Evolutionary conservation across 1,140 invertebrate species (phyloP).

Genomic region (Drepana arcuata): DNA sequence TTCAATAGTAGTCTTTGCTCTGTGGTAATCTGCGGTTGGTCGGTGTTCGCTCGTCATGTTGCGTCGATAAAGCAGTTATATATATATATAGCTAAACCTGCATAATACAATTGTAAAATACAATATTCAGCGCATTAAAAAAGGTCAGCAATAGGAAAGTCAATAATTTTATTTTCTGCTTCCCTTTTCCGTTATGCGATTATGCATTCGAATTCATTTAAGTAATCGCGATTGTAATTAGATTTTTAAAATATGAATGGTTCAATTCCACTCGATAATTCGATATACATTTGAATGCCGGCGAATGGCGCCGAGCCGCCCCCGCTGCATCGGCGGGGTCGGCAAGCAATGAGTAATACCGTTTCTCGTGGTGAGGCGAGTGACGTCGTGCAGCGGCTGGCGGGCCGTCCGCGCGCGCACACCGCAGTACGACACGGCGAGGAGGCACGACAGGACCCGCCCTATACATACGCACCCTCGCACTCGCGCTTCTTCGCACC

Average conservation of each 20-base stretch:
- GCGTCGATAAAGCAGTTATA: too few species aligned
- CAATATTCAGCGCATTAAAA: slow-evolving; percentile 11
- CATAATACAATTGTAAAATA: too few species aligned
- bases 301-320: slow-evolving; percentile 16
- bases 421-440: slow-evolving; percentile 41
- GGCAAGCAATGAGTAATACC: slow-evolving; percentile 65
- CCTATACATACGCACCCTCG: slow-evolving; percentile 24
- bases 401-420: slow-evolving; percentile 27
- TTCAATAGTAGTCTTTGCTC: too few species aligned
- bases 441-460: slow-evolving; percentile 43
- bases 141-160: slow-evolving; percentile 11
- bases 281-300: too few species aligned
- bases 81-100: too few species aligned
- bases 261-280: too few species aligned
- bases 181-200: too few species aligned
- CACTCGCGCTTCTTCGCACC: slow-evolving; percentile 36
- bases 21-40: too few species aligned
- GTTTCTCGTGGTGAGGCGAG: slow-evolving; percentile 44
- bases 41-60: too few species aligned
- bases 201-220: too few species aligned
- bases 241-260: too few species aligned
- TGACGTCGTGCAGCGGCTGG: slow-evolving; percentile 55
- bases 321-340: slow-evolving; percentile 28
- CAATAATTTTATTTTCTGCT: slow-evolving; percentile 16
- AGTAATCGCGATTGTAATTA: too few species aligned